Conservation (phyloP, 1,140 invertebrate genomes). For the Nylanderia fulva region DNA sequence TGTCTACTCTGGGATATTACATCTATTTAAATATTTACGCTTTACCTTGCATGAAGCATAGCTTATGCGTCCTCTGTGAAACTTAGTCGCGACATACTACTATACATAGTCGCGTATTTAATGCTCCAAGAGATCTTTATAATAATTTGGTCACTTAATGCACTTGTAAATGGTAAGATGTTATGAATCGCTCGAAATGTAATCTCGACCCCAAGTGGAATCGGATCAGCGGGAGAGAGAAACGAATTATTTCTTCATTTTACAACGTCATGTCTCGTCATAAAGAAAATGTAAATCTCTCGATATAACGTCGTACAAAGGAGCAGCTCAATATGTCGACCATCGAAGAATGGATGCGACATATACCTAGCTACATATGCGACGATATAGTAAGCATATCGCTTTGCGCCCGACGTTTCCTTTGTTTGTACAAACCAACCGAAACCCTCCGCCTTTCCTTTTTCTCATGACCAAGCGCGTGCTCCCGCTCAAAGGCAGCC, state of each 20-base stretch:
- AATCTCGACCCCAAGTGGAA: not conserved
- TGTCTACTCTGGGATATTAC: conserved; percentile 70
- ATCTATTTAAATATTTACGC: conserved; percentile 73
- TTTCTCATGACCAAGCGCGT: conserved; percentile 26
- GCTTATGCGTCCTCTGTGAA: conserved; percentile 55
- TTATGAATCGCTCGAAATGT: not conserved
- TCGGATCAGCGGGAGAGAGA: not conserved
- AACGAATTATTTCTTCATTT: not conserved
- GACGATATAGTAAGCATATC: conserved; percentile 23
- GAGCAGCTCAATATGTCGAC: conserved; percentile 47
- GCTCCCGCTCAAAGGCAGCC: conserved; percentile 28
- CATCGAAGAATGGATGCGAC: conserved; percentile 50
- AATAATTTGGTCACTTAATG: conserved; percentile 42
- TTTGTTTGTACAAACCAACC: conserved; percentile 46
- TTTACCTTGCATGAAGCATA: conserved; percentile 59
- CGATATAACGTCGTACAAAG: conserved; percentile 8
- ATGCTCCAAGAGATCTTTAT: conserved; percentile 31
- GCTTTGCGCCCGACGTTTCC: conserved; percentile 28
- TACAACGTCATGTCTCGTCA: not conserved
- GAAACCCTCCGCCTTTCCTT: conserved; percentile 7
- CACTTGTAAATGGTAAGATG: not conserved
- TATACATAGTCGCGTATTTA: conserved; percentile 22
- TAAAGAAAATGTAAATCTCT: conserved; percentile 27
- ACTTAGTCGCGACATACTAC: conserved; percentile 43
- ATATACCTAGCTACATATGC: too few relatives aligned